Conservation (phyloP, 2,797 vertebrate genomes). For the Rachycentron canadum region DNA sequence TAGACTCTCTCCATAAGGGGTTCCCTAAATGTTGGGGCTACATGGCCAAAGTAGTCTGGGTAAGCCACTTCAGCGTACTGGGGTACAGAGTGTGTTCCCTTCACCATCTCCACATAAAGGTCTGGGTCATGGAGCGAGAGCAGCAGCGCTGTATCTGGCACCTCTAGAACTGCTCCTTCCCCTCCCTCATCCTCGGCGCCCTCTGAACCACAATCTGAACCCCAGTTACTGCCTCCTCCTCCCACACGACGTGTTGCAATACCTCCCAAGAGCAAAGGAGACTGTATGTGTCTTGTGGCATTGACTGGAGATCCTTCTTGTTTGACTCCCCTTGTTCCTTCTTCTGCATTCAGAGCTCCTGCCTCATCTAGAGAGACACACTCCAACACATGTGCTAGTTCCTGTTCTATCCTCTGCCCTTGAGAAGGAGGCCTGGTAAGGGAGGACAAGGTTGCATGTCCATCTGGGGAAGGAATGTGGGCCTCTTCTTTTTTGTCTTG, state of each 20-base stretch:
- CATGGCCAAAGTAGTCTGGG: constrained; percentile 98
- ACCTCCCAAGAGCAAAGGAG: constrained; percentile 75
- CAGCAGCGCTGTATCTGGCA: constrained; percentile 87
- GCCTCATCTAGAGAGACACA: constrained; percentile 86
- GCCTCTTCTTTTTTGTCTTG: constrained; percentile 69
- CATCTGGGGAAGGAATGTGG: constrained; percentile 70
- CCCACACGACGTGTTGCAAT: constrained; percentile 77
- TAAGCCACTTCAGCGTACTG: constrained; percentile 96
- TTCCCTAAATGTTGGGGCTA: constrained; percentile 92
- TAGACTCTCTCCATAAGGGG: constrained; percentile 94
- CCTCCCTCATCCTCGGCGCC: constrained; percentile 89
- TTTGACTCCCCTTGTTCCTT: constrained; percentile 44
- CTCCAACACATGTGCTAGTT: constrained; percentile 88
- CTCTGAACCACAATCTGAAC: constrained; percentile 87
- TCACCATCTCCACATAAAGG: constrained; percentile 95
- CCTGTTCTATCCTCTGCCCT: constrained; percentile 82
- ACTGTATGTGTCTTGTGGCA: constrained; percentile 72
- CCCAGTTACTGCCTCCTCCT: constrained; percentile 84
- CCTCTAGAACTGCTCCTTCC: constrained; percentile 86
- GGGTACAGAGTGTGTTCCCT: constrained; percentile 92
- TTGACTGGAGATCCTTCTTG: constrained; percentile 65
- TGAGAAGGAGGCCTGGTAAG: constrained; percentile 69
- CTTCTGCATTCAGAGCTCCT: constrained; percentile 73
- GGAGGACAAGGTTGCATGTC: constrained; percentile 61
- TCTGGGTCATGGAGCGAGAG: constrained; percentile 94